Percentiles rank a stretch among this genome's conserved stretches.
Evolutionary conservation across 92 coral and sea anemone genomes (phyloP).

Genomic region (Porites evermanni): DNA sequence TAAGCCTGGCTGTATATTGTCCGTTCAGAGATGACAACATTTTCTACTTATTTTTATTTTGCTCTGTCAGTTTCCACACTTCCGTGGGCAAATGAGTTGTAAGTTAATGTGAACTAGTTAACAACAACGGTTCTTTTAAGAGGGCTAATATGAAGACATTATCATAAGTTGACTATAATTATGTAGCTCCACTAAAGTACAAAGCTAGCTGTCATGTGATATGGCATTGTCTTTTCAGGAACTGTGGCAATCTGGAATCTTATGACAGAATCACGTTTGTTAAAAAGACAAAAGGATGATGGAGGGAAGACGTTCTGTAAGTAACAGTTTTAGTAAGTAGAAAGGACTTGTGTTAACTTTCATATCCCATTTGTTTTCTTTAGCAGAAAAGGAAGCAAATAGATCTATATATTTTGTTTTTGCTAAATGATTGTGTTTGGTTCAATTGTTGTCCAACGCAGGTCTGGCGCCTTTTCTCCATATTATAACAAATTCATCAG

Average conservation of each 20-base stretch:
- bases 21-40: no score
- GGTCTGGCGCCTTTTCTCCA: conserved; percentile 77
- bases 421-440: background rate
- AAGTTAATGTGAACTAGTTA: no score
- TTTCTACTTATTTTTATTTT: no score
- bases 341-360: background rate
- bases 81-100: no score
- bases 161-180: no score
- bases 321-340: background rate
- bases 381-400: background rate
- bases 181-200: no score
- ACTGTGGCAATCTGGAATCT: conserved; percentile 93
- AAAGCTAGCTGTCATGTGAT: background rate
- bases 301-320: conserved; percentile 49
- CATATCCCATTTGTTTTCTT: background rate
- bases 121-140: no score
- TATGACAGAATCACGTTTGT: conserved; percentile 72
- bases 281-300: conserved; percentile 33
- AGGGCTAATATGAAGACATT: no score
- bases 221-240: conserved; percentile 50
- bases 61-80: no score
- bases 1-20: no score
- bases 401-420: background rate
- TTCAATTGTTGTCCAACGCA: conserved; percentile 16
- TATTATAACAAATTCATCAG: conserved; percentile 60